Evolutionary conservation across 2,888 invertebrate species (phyloP), one percentile per base, ranked within the genome.

Genomic region (Leptinotarsa tumamoca): DNA sequence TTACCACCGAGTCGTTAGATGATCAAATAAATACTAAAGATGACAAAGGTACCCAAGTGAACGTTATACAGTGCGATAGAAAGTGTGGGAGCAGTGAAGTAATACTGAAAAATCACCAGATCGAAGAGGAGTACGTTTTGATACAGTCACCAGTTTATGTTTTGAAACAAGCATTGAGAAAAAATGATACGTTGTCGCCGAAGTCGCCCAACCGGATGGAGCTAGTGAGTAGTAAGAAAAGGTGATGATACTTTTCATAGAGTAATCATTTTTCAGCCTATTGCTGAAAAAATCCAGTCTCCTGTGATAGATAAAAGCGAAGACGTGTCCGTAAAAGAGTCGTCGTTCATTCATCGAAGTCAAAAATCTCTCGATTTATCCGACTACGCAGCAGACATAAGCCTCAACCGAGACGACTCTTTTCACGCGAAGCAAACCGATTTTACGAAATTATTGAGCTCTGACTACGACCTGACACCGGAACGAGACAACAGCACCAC

Each of bases 391-490:
- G 43, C 63, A n/a, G 43, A 43, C 4, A n/a, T 17, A 10, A 18
- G n/a, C 15, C 15, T n/a, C n/a, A n/a, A 63, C 18, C 5, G 10
- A 43, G 17, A 17, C 14, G 63, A 63, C 33, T n/a, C 17, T 33
- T 63, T 63, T 13, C 43, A n/a, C 10, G 5, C n/a, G n/a, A 71
- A 49, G 43, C 50, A 56, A 13, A 61, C 70, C 1, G 76, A 78
- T 61, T 71, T 78, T 50, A 58, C 71, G 21, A 81, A 78, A 75
- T 75, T 82, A 23, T 68, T 80, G 51, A 74, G 74, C 2, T 74
- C 80, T 2, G 83, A 83, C 63, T 83, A 83, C 66, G 84, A 84
- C 68, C 71, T 83, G 52, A 83, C 83, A 7, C 83, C 84, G 4
- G 78, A 84, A 71, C 79, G 79, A 68, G 83, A 83, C n/a, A 63